Conservation (phyloP, 2,888 invertebrate species). For the Nezara viridula region DNA sequence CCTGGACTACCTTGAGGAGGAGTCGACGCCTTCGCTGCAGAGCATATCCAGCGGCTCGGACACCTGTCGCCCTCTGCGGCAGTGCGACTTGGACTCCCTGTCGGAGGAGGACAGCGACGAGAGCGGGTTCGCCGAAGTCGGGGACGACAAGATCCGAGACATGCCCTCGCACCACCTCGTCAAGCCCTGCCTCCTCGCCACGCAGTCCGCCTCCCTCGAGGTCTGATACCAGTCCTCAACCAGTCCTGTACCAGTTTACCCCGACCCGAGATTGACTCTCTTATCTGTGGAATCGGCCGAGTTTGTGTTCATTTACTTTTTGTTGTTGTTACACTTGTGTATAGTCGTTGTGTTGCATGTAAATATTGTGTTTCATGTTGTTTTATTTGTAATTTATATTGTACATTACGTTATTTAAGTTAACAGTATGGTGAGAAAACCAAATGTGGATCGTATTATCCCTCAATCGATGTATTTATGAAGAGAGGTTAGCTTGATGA, state of each 20-base stretch:
- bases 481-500: not conserved
- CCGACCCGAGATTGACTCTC: not conserved
- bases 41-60: conserved; percentile 67
- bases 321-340: conserved; percentile 31
- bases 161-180: conserved; percentile 66
- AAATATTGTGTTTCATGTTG: conserved; percentile 52
- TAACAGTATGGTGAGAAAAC: not conserved
- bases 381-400: conserved; percentile 58
- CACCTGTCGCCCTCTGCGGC: conserved; percentile 68
- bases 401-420: conserved; percentile 51
- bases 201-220: conserved; percentile 63
- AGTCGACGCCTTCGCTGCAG: conserved; percentile 66
- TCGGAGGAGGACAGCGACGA: conserved; percentile 84
- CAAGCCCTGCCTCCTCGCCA: conserved; percentile 66
- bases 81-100: conserved; percentile 67
- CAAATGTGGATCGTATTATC: conserved; percentile 33
- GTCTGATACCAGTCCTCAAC: conserved; percentile 49
- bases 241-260: not conserved
- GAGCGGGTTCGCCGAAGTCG: conserved; percentile 86
- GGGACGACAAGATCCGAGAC: conserved; percentile 66
- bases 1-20: conserved; percentile 68
- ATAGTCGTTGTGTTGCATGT: conserved; percentile 53
- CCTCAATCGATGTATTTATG: conserved; percentile 37
- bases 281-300: conserved; percentile 45
- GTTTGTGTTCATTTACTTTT: conserved; percentile 53